phyloP scores from a whole-genome alignment of 2,888 invertebrate genomes.

The Gasteruption jaculator region DNA sequence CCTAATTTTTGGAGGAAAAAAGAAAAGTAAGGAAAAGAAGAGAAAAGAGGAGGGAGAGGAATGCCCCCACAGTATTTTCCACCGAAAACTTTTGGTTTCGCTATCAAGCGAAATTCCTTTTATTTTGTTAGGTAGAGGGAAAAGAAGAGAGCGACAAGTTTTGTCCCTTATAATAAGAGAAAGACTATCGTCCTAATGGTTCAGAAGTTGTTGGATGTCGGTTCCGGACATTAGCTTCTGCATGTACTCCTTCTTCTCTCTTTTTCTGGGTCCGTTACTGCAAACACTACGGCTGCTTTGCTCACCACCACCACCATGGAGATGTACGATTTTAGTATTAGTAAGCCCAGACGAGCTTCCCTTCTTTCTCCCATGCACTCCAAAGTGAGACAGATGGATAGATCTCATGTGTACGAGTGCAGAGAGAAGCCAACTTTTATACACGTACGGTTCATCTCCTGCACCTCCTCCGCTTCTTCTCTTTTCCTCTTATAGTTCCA shows the following conservation, averaged over 20 bases:
- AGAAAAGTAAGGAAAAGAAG: conserved; percentile 12
- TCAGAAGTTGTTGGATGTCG: conserved; percentile 43
- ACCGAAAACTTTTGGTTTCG: too few species aligned
- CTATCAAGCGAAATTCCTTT: too few species aligned
- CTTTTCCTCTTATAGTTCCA: conserved; percentile 12
- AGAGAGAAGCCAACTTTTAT: conserved; percentile 10
- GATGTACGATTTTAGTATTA: too few species aligned
- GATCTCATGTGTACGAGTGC: too few species aligned
- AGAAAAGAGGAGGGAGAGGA: background rate
- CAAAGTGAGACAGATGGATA: too few species aligned
- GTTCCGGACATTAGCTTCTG: conserved; percentile 50
- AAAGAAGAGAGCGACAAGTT: too few species aligned
- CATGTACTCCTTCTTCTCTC: conserved; percentile 26
- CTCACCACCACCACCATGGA: too few species aligned
- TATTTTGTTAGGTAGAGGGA: too few species aligned
- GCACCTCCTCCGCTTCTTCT: conserved; percentile 21
- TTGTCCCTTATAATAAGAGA: too few species aligned
- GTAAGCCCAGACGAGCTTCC: conserved; percentile 12
- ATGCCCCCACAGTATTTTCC: too few species aligned
- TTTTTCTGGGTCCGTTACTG: too few species aligned
- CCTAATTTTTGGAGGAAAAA: conserved; percentile 4
- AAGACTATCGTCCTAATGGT: conserved; percentile 42
- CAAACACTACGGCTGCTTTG: too few species aligned
- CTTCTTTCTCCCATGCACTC: conserved; percentile 15
- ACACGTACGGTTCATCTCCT: conserved; percentile 8